A percentile compares a stretch with the other conserved stretches of the same genome.
These are phyloP conservation scores for Homarus americanus DNA, from an alignment of 1,140 invertebrate species.

Conservation along the genomic window DNA sequence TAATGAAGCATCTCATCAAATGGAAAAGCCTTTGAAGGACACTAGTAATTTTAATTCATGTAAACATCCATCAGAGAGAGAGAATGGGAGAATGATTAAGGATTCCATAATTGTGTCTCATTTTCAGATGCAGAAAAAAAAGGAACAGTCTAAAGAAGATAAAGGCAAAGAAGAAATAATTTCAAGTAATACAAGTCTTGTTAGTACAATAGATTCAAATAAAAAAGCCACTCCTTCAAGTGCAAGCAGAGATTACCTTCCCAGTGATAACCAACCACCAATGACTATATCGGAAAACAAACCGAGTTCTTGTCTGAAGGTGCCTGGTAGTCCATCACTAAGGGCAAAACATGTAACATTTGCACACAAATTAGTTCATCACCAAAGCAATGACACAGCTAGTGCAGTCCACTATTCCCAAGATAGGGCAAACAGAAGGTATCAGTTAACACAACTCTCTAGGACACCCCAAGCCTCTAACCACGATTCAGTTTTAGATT, in stretches of 20 bases:
- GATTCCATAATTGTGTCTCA: slow-evolving; percentile 48
- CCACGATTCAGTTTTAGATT: neutral
- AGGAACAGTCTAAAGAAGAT: neutral
- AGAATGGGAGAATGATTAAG: slow-evolving; percentile 31
- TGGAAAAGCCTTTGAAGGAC: neutral
- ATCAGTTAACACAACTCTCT: neutral
- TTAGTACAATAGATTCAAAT: neutral
- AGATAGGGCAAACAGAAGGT: slow-evolving; percentile 21
- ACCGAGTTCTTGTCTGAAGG: slow-evolving; percentile 62
- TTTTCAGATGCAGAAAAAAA: slow-evolving; percentile 53
- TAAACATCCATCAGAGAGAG: slow-evolving; percentile 16
- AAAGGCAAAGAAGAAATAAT: slow-evolving; percentile 1
- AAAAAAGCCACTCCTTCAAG: neutral
- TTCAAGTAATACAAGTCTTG: neutral
- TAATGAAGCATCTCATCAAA: neutral
- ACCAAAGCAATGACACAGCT: slow-evolving; percentile 18
- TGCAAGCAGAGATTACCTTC: neutral
- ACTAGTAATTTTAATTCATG: neutral
- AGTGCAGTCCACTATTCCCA: slow-evolving; percentile 18
- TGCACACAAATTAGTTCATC: slow-evolving; percentile 58
- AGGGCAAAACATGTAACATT: slow-evolving; percentile 60
- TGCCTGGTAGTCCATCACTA: slow-evolving; percentile 62
- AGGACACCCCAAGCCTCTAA: neutral
- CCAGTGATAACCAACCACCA: slow-evolving; percentile 19
- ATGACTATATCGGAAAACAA: slow-evolving; percentile 3